phyloP scores from a whole-genome alignment of 2,888 invertebrate genomes.

The Meiosimyza platycephala region DNA sequence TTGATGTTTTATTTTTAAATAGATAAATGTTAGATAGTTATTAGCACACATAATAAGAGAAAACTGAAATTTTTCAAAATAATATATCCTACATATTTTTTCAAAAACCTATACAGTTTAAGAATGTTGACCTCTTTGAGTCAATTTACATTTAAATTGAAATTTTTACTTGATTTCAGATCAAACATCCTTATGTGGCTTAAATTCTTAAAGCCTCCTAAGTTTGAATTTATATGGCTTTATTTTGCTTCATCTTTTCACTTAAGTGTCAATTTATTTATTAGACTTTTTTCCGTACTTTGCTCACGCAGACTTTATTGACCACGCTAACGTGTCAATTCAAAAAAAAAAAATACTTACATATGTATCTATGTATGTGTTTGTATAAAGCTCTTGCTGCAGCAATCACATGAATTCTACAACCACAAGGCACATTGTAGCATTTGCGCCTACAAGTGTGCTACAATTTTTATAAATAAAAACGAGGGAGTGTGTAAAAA shows the following conservation, averaged over 20 bases:
- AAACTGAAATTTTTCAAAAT: neutral
- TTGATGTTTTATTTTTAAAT: neutral
- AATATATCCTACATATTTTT: too few relatives aligned
- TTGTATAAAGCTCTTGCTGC: neutral
- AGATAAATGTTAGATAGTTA: neutral
- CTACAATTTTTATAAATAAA: conserved; percentile 1
- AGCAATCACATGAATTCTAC: neutral
- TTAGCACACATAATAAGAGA: neutral
- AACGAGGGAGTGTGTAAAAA: too few relatives aligned
- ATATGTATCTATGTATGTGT: too few relatives aligned
- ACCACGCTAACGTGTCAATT: conserved; percentile 20
- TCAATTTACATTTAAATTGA: too few relatives aligned
- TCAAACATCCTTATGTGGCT: too few relatives aligned
- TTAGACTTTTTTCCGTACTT: conserved; percentile 23
- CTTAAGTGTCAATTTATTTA: conserved; percentile 33
- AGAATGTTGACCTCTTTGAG: too few relatives aligned
- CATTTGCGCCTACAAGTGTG: conserved; percentile 18
- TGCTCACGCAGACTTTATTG: conserved; percentile 28
- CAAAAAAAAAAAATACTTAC: neutral
- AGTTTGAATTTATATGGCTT: too few relatives aligned
- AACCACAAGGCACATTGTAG: neutral
- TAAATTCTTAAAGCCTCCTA: too few relatives aligned
- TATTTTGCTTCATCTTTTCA: neutral
- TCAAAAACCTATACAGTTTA: too few relatives aligned
- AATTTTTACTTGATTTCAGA: too few relatives aligned